A percentile compares a stretch with the other conserved stretches of the same genome.
Evolutionary conservation across 2,797 vertebrate species (phyloP).

Genomic region (Dicrostonyx torquatus): DNA sequence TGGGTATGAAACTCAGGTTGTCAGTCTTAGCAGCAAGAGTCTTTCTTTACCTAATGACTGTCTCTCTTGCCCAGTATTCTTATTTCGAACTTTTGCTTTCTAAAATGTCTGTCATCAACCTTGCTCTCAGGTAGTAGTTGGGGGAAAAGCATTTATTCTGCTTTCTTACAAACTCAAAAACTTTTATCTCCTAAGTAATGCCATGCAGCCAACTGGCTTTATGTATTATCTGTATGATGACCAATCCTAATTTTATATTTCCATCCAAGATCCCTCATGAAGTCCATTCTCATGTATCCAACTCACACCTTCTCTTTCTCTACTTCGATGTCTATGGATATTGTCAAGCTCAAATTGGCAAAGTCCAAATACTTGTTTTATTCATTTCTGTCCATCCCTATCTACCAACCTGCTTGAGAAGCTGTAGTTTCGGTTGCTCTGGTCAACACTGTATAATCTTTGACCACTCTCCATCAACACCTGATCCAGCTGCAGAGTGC

Average conservation of each 20-base stretch:
- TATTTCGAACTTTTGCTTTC: not conserved
- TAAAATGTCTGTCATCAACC: not conserved
- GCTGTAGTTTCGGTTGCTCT: not conserved
- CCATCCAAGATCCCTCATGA: not conserved
- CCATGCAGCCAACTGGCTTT: not conserved
- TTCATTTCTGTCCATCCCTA: not conserved
- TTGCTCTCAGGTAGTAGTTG: conserved; percentile 1
- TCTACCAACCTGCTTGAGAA: not conserved
- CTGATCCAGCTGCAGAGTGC: not conserved
- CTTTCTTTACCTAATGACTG: not conserved
- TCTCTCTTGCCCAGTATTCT: not conserved
- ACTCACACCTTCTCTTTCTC: not conserved
- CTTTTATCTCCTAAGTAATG: not conserved
- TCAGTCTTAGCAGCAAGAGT: not conserved
- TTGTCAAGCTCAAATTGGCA: conserved; percentile 3
- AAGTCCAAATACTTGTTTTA: not conserved
- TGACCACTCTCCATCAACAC: not conserved
- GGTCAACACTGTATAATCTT: not conserved
- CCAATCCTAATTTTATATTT: not conserved
- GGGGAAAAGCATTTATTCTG: not conserved
- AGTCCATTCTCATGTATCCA: not conserved
- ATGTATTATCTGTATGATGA: not conserved
- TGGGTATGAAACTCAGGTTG: not conserved
- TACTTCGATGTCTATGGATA: not conserved
- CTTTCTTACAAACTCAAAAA: not conserved